Evolutionary conservation across 2,797 vertebrate genomes (phyloP).

Genomic region (Poecilia wingei): DNA sequence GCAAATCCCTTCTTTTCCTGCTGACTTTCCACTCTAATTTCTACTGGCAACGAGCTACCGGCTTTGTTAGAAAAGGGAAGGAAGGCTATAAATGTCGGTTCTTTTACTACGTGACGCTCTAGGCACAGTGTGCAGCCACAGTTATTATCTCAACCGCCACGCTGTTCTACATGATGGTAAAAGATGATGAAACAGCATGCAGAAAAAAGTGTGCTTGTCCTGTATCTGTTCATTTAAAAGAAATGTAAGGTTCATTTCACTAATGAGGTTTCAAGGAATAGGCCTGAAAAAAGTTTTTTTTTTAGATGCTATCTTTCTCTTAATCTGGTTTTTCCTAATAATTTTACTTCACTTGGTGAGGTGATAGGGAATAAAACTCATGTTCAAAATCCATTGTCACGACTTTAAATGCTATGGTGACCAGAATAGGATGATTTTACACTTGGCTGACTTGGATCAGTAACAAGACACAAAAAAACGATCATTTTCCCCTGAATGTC

Average conservation of each 20-base stretch:
- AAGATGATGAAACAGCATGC: slow-evolving; percentile 67
- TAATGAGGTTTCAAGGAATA: slow-evolving; percentile 7
- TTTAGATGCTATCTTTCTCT: slow-evolving; percentile 4
- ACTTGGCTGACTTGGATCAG: background rate
- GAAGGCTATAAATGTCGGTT: slow-evolving; percentile 63
- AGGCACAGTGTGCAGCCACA: slow-evolving; percentile 57
- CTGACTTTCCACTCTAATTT: slow-evolving; percentile 36
- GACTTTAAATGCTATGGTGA: background rate
- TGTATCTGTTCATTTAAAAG: slow-evolving; percentile 19
- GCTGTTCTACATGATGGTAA: slow-evolving; percentile 76
- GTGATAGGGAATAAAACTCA: slow-evolving; percentile 19
- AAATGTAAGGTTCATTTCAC: slow-evolving; percentile 26
- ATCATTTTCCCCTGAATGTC: too few species aligned
- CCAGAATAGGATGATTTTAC: background rate
- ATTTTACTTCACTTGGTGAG: background rate
- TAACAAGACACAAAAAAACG: background rate
- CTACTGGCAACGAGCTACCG: slow-evolving; percentile 24
- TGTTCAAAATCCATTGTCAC: slow-evolving; percentile 16
- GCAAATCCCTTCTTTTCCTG: slow-evolving; percentile 11
- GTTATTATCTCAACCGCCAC: slow-evolving; percentile 73
- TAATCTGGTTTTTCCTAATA: background rate
- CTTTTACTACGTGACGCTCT: slow-evolving; percentile 73
- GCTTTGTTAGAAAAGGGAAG: slow-evolving; percentile 37
- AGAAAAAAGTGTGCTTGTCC: slow-evolving; percentile 21
- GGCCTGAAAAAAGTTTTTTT: slow-evolving; percentile 16